A percentile compares a stretch with the other conserved stretches of the same genome.
These are phyloP conservation scores for Rattus norvegicus DNA, from an alignment of 2,113 vertebrate genomes.

Conservation along the genomic window DNA sequence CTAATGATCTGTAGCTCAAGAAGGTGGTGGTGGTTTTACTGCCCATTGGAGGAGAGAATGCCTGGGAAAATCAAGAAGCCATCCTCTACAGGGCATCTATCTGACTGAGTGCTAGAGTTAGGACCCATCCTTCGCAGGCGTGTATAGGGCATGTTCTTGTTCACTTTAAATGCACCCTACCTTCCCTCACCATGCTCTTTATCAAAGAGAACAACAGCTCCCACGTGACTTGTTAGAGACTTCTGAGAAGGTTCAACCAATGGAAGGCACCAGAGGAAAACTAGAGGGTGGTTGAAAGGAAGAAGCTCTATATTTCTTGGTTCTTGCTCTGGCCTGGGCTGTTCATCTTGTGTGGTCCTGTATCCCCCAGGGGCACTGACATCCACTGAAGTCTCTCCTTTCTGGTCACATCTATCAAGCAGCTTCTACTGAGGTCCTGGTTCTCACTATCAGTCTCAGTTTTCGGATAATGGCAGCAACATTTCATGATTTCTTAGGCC, in stretches of 20 bases:
- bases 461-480: neutral
- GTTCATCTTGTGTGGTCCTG: neutral
- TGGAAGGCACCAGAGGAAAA: neutral
- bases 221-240: neutral
- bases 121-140: neutral
- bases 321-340: neutral
- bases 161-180: neutral
- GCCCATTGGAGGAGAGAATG: neutral
- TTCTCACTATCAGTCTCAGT: neutral
- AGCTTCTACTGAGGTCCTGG: neutral
- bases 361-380: neutral
- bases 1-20: slow-evolving; percentile 38
- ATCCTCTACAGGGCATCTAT: neutral
- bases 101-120: neutral
- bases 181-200: neutral
- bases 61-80: slow-evolving; percentile 33
- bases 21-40: slow-evolving; percentile 34
- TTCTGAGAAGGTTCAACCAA: slow-evolving; percentile 16
- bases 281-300: neutral
- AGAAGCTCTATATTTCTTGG: neutral
- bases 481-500: neutral
- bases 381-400: neutral
- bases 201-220: neutral
- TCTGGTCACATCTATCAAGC: neutral
- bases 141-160: neutral